A percentile compares a stretch with the other conserved stretches of the same genome.
Conservation (phyloP, 2,888 invertebrate species). For the Melieria picta region DNA sequence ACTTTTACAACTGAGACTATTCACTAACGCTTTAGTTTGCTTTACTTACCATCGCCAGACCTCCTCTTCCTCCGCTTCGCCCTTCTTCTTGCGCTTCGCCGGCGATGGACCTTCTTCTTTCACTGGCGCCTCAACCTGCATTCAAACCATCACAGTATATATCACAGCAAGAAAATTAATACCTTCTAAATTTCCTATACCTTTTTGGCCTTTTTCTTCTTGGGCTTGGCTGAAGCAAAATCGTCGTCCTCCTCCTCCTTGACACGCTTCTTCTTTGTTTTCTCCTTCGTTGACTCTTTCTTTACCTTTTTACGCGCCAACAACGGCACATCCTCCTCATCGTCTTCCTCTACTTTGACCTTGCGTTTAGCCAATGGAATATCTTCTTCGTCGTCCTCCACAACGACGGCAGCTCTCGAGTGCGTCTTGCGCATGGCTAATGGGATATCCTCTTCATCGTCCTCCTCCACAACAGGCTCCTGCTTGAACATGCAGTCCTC, state of each 20-base stretch:
- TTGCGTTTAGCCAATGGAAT: conserved; percentile 74
- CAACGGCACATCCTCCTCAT: conserved; percentile 62
- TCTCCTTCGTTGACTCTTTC: conserved; percentile 72
- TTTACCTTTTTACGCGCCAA: conserved; percentile 67
- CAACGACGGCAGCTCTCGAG: conserved; percentile 70
- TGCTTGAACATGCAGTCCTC: conserved; percentile 56
- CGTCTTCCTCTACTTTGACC: conserved; percentile 71
- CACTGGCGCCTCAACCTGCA: conserved; percentile 25
- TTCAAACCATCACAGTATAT: neutral
- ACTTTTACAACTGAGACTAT: neutral
- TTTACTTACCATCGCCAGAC: conserved; percentile 89
- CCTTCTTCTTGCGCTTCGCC: conserved; percentile 73
- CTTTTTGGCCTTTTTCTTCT: conserved; percentile 69
- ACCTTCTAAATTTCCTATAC: conserved; percentile 39
- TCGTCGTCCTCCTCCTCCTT: conserved; percentile 70
- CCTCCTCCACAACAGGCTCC: conserved; percentile 31
- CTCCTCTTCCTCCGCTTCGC: conserved; percentile 82
- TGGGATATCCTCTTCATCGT: conserved; percentile 70
- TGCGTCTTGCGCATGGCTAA: conserved; percentile 70
- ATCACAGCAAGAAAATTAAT: neutral
- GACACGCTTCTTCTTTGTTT: conserved; percentile 70
- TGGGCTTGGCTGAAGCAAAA: conserved; percentile 67
- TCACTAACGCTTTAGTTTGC: neutral
- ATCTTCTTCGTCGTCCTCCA: conserved; percentile 81
- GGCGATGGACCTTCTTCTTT: conserved; percentile 68